Evolutionary conservation across 2,797 vertebrate species (phyloP), one percentile per base, ranked within the genome.

Genomic region (Gymnocypris eckloni): DNA sequence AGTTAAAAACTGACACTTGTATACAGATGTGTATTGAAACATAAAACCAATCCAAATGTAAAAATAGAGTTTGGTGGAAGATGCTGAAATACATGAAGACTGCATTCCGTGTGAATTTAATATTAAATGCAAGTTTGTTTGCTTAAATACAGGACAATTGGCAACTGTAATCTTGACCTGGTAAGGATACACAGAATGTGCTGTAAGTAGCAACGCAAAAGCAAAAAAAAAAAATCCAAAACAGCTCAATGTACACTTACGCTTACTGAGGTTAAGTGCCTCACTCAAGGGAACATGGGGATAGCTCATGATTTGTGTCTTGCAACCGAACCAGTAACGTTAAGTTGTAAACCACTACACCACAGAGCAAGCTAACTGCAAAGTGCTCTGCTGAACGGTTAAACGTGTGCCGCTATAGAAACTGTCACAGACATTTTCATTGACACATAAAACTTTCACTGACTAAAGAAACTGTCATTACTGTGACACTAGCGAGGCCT

Each of bases 381-480:
- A 88, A 72, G 61, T 48, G 22, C 64, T 64, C 41, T 37, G 71
- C 6, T 80, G 79, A 86, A 87, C 25, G 61, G 75, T 81, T 61
- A 45, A 86, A 75, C 80, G 59, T 76, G 86, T 81, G 82, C 89
- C 90, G 90, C 90, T 92, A 92, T 90, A 92, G 91, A 93, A 93
- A 91, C 91, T 89, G 89, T 93, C 90, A 92, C 87, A 82, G 90
- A 85, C 87, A 89, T 89, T 89, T 90, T 89, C 80, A 89, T 81
- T 92, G 91, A 92, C 91, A 91, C 88, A 87, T 78, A 90, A 71
- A 94, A 92, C 91, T 90, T 87, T 84, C 90, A 90, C 85, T 89
- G 92, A 91, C 92, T 93, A 87, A 90, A 90, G 90, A 92, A 94
- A 93, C 92, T 94, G 92, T 94, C 93, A 93, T 92, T 91, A 89